Base-by-base conservation (phyloP, 1,140 invertebrate species). In the Tetramorium simillimum region DNA sequence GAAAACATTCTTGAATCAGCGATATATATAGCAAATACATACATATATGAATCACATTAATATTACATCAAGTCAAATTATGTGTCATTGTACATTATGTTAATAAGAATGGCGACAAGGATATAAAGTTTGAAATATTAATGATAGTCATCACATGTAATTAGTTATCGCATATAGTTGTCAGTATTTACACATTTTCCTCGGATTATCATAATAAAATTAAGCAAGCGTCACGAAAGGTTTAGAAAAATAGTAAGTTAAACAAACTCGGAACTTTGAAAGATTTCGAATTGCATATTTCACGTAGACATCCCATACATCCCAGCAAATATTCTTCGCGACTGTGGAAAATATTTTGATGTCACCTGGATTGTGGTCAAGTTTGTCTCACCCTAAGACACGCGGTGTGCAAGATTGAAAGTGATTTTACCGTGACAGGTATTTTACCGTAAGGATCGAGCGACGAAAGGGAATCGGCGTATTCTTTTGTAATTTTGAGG, bases 401-500 rank as follows among this genome's bases (percentile, higher is more conserved):
- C 49, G n/a, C 10, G 37, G 33, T 3, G 16, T 6, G n/a, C 4
- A 28, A n/a, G 33, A 14, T 76, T 7, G 18, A 33, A 37, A 49
- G 18, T 21, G 40, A 53, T 62, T 86, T 58, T 12, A 40, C 21
- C 14, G 70, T 84, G 80, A 82, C 33, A 46, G 28, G 14, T n/a
- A n/a, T n/a, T n/a, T n/a, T n/a, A n/a, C n/a, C n/a, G n/a, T 18
- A 1, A 46, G 58, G 18, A n/a, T 16, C 33, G 4, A 21, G 46
- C 56, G 56, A 80, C 62, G 62, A 65, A 65, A 65, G n/a, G 63
- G 43, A 16, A 18, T 4, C 49, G 46, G n/a, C 77, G 33, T 33
- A 33, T 69, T 58, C 46, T 70, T 81, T 81, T 24, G 51, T 81
- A 56, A 81, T 63, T 85, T 85, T 43, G 46, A 65, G 53, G 84